Base-by-base conservation (phyloP, 2,888 invertebrate genomes). In the Pegoplata infirma region DNA sequence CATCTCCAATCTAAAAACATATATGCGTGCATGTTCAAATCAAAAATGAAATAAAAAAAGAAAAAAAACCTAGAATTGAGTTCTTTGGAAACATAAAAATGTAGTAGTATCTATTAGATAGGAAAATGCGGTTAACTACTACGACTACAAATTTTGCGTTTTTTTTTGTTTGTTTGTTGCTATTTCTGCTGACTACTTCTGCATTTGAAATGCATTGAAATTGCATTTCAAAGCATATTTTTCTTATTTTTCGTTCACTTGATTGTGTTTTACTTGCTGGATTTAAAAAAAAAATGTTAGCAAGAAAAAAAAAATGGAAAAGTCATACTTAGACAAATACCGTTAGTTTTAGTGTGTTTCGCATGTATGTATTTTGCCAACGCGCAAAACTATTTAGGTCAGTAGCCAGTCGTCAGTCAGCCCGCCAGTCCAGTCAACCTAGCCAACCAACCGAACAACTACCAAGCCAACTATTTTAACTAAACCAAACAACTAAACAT, bases 321-420 rank as follows among this genome's bases (percentile, higher is more conserved):
- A 19, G 67, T 72, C 79, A 75, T 75, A 75, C 79, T 79, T 75
- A 79, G 63, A 49, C 66, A 79, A 75, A 75, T 72, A 72, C 79
- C 79, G 79, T 79, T 79, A 79, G 75, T 75, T 79, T n/a, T 56
- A 61, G 53, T 68, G 59, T 59, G 46, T 71, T 76, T 71, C 55
- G 56, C n/a, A 59, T 51, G 23, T 32, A 0, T 44, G n/a, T n/a
- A n/a, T 53, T 36, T 76, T 71, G 63, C 56, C 71, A 79, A 71
- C 63, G 71, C 63, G 71, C 69, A 67, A 79, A 84, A 85, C 82
- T 85, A 85, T 85, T 85, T 86, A 83, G 85, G 85, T 85, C 85
- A 85, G 83, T 84, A 81, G 82, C 82, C 81, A 79, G 61, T 47
- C 44, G 47, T 14, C 46, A 53, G 59, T n/a, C n/a, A n/a, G n/a